These are phyloP conservation scores for Megalopta genalis DNA, from an alignment of 1,140 invertebrate species.

Conservation along the genomic window DNA sequence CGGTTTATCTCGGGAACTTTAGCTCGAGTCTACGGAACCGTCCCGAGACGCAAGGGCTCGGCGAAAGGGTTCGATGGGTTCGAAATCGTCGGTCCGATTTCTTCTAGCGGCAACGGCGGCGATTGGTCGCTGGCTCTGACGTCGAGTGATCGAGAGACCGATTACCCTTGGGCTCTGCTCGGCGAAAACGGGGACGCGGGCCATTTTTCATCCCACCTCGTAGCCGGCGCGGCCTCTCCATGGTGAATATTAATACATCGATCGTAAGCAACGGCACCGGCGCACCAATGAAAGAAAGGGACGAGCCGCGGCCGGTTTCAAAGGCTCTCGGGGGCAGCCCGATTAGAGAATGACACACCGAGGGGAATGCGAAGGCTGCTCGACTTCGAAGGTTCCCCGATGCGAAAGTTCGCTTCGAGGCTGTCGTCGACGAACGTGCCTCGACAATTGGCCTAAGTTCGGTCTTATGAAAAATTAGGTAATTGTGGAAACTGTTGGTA, in stretches of 20 bases:
- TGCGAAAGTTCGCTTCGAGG: too few species aligned
- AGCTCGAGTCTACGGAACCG: too few species aligned
- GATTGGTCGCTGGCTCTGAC: constrained; percentile 20
- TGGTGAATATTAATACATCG: constrained; percentile 34
- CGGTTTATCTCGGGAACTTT: too few species aligned
- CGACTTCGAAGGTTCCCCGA: too few species aligned
- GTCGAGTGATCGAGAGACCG: constrained; percentile 27
- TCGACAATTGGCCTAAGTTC: too few species aligned
- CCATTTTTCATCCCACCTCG: constrained; percentile 27
- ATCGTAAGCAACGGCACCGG: not conserved
- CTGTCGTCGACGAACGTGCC: too few species aligned
- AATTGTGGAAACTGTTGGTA: too few species aligned
- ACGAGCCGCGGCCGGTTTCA: not conserved
- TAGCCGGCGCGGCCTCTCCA: not conserved
- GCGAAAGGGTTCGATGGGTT: too few species aligned
- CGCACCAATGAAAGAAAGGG: not conserved
- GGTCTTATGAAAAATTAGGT: too few species aligned
- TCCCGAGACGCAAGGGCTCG: too few species aligned
- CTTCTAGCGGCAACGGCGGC: not conserved
- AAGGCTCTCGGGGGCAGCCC: too few species aligned
- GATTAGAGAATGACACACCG: not conserved
- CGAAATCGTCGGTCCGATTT: too few species aligned
- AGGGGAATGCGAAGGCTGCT: not conserved
- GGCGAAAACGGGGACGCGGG: constrained; percentile 10
- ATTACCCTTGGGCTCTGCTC: constrained; percentile 24